phyloP scores from a whole-genome alignment of 1,140 invertebrate genomes.

The Psilanteris sp. region DNA sequence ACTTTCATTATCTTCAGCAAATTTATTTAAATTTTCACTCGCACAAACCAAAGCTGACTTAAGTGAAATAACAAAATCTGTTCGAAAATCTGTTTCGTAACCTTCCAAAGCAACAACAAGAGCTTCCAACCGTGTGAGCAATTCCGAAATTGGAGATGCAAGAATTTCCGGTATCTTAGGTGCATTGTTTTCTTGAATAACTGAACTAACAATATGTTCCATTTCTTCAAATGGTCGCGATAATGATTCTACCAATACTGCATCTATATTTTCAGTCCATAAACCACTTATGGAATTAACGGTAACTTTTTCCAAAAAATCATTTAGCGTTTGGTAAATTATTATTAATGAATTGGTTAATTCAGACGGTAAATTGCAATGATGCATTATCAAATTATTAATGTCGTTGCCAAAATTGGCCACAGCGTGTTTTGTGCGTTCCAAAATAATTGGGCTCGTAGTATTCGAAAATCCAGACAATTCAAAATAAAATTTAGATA shows the following conservation, averaged over 20 bases:
- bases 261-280: slow-evolving; percentile 73
- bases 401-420: slow-evolving; percentile 35
- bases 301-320: slow-evolving; percentile 62
- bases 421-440: slow-evolving; percentile 66
- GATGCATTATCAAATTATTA: slow-evolving; percentile 1
- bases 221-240: slow-evolving; percentile 71
- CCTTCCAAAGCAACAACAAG: slow-evolving; percentile 70
- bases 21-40: slow-evolving; percentile 61
- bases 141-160: slow-evolving; percentile 60
- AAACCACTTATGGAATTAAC: slow-evolving; percentile 65
- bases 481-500: slow-evolving; percentile 72
- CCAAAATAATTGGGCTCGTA: slow-evolving; percentile 69
- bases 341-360: slow-evolving; percentile 42
- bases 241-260: slow-evolving; percentile 72
- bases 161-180: slow-evolving; percentile 45
- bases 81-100: slow-evolving; percentile 70
- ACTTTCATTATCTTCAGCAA: slow-evolving; percentile 24
- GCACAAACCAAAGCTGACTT: slow-evolving; percentile 66
- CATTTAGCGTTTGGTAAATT: slow-evolving; percentile 55
- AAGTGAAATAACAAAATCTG: slow-evolving; percentile 67
- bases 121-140: slow-evolving; percentile 69
- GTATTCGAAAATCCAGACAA: slow-evolving; percentile 63
- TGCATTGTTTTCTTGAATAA: slow-evolving; percentile 9
- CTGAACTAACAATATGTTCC: slow-evolving; percentile 38
- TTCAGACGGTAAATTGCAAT: slow-evolving; percentile 9